Base-by-base conservation (phyloP, 2,888 invertebrate genomes). In the Eudasyphora cyanicolor region DNA sequence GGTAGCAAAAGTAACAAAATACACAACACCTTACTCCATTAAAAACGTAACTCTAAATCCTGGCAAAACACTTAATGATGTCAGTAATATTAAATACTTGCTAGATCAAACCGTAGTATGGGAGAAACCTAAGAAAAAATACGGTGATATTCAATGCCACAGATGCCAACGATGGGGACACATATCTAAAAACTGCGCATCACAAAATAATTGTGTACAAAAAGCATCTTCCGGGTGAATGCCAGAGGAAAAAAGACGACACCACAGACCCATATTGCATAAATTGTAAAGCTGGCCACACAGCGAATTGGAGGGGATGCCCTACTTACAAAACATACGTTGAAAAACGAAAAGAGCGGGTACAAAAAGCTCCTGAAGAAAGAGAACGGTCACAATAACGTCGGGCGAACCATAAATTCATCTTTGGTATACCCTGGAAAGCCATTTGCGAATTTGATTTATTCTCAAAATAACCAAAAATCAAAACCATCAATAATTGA, bases 261-360 rank as follows among this genome's bases (percentile, higher is more conserved):
- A 42, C 35, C 24, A 35, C 73, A 8, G 42, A 54, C 54, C n/a
- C 57, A 57, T 19, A 24, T 12, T n/a, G n/a, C n/a, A n/a, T n/a
- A n/a, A n/a, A n/a, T n/a, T n/a, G n/a, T 7, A 29, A 35, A 35
- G 24, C 21, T 29, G 57, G 57, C 6, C 73, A 73, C n/a, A 54
- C 73, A 4, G 73, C 73, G 1, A 74, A 74, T 42, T 74, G 60
- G 42, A 57, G 42, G 42, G 73, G 73, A 7, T 74, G 73, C 38
- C 29, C 60, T 5, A 60, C 24, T 27, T 38, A 38, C 17, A 74
- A 74, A 51, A 70, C 45, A 51, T 69, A 69, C 10, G n/a, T 69
- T 2, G n/a, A 29, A 14, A 35, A 7, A n/a, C n/a, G n/a, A 6
- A 51, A 71, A 54, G 54, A 70, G 24, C 1, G 14, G 17, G 42